phyloP scores from a whole-genome alignment of 2,113 vertebrate genomes.

The Sorex fumeus region DNA sequence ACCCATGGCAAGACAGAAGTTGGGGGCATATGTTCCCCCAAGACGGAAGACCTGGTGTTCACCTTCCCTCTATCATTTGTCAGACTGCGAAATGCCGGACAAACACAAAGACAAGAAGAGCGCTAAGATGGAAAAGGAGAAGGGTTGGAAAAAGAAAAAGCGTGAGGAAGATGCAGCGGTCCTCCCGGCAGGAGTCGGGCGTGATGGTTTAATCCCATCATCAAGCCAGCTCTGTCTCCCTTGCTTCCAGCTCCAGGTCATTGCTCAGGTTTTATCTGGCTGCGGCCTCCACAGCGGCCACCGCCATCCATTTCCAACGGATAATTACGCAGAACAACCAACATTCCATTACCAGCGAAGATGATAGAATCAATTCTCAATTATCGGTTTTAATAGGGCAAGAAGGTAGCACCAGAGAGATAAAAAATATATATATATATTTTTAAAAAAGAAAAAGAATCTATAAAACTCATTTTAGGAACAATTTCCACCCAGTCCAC shows the following conservation, averaged over 20 bases:
- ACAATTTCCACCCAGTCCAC: neutral
- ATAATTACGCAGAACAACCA: conserved; percentile 50
- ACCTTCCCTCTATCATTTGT: neutral
- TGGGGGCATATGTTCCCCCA: neutral
- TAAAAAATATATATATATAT: neutral
- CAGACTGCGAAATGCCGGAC: conserved; percentile 7
- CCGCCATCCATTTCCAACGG: conserved; percentile 7
- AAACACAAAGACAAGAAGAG: neutral
- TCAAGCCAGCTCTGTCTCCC: neutral
- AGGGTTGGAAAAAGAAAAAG: neutral
- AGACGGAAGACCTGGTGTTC: conserved; percentile 23
- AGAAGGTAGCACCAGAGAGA: neutral
- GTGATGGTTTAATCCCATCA: neutral
- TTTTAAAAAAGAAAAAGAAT: neutral
- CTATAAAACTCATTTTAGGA: conserved; percentile 34
- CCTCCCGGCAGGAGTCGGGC: neutral
- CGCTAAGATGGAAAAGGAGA: neutral
- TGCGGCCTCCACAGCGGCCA: neutral
- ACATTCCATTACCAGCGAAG: conserved; percentile 20
- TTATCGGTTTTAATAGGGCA: neutral
- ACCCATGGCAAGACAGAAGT: neutral
- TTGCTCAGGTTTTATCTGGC: conserved; percentile 33
- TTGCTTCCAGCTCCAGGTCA: conserved; percentile 26
- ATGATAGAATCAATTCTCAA: conserved; percentile 29
- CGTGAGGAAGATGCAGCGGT: neutral